A percentile compares a stretch with the other conserved stretches of the same genome.
These are phyloP conservation scores for cat (Felis catus) DNA, from an alignment of 2,113 vertebrate species.

Conservation along the genomic window DNA sequence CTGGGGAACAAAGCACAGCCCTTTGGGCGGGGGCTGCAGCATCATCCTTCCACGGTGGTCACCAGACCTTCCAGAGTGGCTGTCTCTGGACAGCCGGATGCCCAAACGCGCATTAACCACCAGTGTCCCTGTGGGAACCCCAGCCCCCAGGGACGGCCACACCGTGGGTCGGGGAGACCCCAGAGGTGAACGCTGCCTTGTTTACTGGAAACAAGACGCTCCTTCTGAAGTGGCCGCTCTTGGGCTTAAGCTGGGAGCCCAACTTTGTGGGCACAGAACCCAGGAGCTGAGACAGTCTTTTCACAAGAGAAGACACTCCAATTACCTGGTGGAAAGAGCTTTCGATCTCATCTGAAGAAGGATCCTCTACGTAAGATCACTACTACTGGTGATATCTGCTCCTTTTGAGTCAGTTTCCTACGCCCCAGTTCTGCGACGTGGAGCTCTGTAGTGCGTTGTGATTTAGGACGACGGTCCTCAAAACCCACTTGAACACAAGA, in stretches of 20 bases:
- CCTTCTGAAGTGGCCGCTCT: neutral
- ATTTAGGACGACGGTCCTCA: neutral
- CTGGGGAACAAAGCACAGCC: neutral
- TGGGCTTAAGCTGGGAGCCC: neutral
- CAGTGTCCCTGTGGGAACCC: neutral
- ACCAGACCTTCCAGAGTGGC: neutral
- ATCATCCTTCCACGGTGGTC: rapidly evolving
- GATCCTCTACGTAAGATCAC: neutral
- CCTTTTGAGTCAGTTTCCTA: neutral
- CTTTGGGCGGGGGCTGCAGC: rapidly evolving
- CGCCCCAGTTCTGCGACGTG: neutral
- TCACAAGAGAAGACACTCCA: neutral
- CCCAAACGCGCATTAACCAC: neutral
- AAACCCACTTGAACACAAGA: neutral
- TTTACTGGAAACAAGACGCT: neutral
- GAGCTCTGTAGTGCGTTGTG: neutral
- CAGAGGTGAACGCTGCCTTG: neutral
- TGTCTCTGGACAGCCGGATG: rapidly evolving
- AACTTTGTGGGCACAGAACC: neutral
- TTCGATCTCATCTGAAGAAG: neutral
- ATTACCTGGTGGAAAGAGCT: neutral
- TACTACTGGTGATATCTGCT: neutral
- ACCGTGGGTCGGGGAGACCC: rapidly evolving
- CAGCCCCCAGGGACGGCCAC: neutral
- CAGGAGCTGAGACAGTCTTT: neutral